Evolutionary conservation across 2,888 invertebrate species (phyloP), one percentile per base, ranked within the genome.

Genomic region (Lasioglossum villosulum): DNA sequence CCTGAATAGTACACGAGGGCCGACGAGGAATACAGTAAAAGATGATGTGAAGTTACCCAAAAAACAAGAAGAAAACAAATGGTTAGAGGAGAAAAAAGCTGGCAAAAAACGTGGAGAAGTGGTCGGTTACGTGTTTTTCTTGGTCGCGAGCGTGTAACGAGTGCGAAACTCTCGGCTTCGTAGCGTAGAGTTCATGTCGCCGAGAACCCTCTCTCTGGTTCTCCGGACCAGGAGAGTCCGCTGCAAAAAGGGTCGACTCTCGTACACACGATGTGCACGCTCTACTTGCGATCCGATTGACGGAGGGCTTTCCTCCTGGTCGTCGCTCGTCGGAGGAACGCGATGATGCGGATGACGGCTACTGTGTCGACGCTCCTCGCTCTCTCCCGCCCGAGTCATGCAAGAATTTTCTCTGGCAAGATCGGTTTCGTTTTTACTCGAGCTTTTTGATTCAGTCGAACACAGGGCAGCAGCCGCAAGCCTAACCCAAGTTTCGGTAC

Each of bases 261-360:
- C 83, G 80, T 73, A 71, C 78, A 72, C 86, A 63, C 86, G 80
- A 91, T 90, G 84, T 90, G 86, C 86, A 90, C 84, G 90, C 90
- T 90, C 90, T 91, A 90, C 80, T 90, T 91, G 89, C 85, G 86
- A 86, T 82, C 78, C 89, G 86, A 90, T 88, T 89, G 91, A 88
- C 86, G 85, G 82, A 90, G 86, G 91, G 89, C 87, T 86, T 80
- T 81, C 79, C 78, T 89, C 82, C 78, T 81, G 77, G 78, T 78
- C 72, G 45, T 48, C 23, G 37, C 71, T 59, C 75, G 77, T 75
- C 71, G 76, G 86, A 87, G 80, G 80, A 83, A 86, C 68, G 84
- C 82, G 83, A 75, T 80, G 89, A 90, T 84, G 89, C 82, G 88
- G 70, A 90, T 83, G 85, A 89, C 86, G 80, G 82, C 75, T 72